Base-by-base conservation (phyloP, 2,113 vertebrate genomes). In the Rhinolophus ferrumequinum region DNA sequence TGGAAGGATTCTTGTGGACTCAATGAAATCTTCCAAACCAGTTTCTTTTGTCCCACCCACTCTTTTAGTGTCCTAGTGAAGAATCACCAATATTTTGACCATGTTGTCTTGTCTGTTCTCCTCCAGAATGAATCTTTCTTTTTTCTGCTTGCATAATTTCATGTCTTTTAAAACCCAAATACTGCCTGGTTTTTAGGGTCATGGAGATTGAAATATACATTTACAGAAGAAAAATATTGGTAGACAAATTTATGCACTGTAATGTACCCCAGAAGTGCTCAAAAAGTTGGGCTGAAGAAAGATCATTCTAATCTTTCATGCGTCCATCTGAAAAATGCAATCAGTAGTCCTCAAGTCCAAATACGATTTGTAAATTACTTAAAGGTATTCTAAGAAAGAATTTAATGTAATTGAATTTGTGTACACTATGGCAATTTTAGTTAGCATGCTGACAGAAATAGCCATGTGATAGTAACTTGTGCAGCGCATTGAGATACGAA, bases 91-190 rank as follows among this genome's bases (percentile, higher is more conserved):
- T 35, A 8, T 62, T 88, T 64, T 66, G 60, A 90, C 66, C 19
- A 24, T 6, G 9, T 95, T 9, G 28, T 93, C 47, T 50, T 66
- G 24, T 86, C 21, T n/a, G 6, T 54, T 16, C 33, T 38, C 50
- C 24, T 94, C 18, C 22, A 95, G 72, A 77, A 79, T 0, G 33
- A 15, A 72, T 44, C 16, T 81, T 38, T 86, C 30, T 54, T 66
- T 64, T 69, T 60, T 73, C 76, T 64, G 26, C 44, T 76, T 79
- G 10, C 77, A 18, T 95, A 79, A 86, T 89, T 87, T 82, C n/a
- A 38, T 81, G 44, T 62, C 69, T 82, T 95, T 94, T 93, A 73
- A 85, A 97, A 92, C 38, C 15, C 54, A 41, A 64, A 26, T 56
- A 26, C 24, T 47, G 7, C 38, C 33, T 35, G 30, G 11, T 18